Evolutionary conservation across 2,888 invertebrate species (phyloP).

Genomic region (Morpho achilles): DNA sequence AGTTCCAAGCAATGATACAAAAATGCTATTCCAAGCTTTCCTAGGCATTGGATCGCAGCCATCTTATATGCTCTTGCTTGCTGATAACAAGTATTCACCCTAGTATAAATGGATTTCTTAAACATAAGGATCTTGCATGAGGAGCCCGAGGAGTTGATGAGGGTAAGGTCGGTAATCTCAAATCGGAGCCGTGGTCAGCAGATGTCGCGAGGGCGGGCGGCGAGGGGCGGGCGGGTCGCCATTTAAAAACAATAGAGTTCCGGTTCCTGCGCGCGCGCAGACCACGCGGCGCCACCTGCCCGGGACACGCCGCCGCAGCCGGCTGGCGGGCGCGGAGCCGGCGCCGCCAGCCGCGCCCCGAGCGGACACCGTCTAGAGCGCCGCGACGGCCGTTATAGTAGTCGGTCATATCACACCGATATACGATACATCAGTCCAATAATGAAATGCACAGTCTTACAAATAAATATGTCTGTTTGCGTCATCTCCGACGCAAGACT

Average conservation of each 20-base stretch:
- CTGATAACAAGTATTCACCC: no score
- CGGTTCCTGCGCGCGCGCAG: constrained; percentile 2
- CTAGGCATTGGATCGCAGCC: no score
- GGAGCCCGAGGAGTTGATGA: background rate
- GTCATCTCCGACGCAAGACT: no score
- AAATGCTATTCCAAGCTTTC: no score
- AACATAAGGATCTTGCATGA: no score
- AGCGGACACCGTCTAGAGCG: background rate
- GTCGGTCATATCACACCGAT: no score
- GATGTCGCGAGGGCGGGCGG: constrained; percentile 5
- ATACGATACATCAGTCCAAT: no score
- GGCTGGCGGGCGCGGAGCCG: background rate
- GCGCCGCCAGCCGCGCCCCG: constrained; percentile 2
- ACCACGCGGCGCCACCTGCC: constrained; percentile 25
- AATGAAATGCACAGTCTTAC: no score
- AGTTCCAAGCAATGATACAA: background rate
- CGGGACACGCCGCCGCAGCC: constrained; percentile 23
- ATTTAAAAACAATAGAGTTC: constrained; percentile 19
- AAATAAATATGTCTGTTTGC: no score
- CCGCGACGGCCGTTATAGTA: background rate
- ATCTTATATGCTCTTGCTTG: no score
- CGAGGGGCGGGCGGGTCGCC: constrained; percentile 7
- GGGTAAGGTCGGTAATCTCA: background rate
- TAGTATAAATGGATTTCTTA: no score
- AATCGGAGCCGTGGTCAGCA: background rate